phyloP scores from a whole-genome alignment of 2,888 invertebrate genomes.

The Dilophus febrilis region DNA sequence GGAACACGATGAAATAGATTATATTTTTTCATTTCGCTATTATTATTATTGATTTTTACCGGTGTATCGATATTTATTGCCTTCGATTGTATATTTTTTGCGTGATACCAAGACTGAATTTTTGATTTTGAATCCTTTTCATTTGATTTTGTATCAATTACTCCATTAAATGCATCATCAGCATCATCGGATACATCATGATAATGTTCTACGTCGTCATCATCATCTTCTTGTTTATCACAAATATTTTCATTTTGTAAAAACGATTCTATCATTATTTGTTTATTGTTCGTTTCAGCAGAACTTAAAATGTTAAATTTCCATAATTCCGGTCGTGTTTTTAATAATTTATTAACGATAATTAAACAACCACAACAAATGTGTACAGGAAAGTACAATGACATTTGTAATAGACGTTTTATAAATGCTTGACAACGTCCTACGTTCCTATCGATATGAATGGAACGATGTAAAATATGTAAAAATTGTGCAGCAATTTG shows the following conservation, averaged over 20 bases:
- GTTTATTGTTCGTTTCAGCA: constrained; percentile 13
- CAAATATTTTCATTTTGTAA: constrained; percentile 16
- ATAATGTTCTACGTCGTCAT: constrained; percentile 15
- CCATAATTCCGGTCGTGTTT: constrained; percentile 46
- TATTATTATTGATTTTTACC: constrained; percentile 31
- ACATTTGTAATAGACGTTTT: constrained; percentile 58
- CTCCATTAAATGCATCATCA: constrained; percentile 7
- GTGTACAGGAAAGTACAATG: constrained; percentile 53
- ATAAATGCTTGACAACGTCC: constrained; percentile 64
- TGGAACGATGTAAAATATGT: constrained; percentile 70
- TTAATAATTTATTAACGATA: constrained; percentile 32
- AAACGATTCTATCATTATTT: constrained; percentile 11
- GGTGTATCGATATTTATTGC: constrained; percentile 23
- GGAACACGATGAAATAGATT: constrained; percentile 68
- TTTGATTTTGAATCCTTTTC: constrained; percentile 15
- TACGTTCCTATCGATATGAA: constrained; percentile 58
- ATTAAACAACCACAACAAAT: constrained; percentile 71
- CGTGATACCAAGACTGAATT: constrained; percentile 26
- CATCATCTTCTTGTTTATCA: constrained; percentile 16
- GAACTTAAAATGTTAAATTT: too few species aligned
- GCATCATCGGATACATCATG: constrained; percentile 5
- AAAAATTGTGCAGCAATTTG: constrained; percentile 62
- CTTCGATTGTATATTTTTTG: constrained; percentile 15
- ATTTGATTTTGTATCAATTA: constrained; percentile 11
- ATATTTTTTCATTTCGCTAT: constrained; percentile 34